Percentiles rank a stretch among this genome's conserved stretches.
These are phyloP conservation scores for Chaetoderma sp. DNA, from an alignment of 2,888 invertebrate species.

Conservation along the genomic window DNA sequence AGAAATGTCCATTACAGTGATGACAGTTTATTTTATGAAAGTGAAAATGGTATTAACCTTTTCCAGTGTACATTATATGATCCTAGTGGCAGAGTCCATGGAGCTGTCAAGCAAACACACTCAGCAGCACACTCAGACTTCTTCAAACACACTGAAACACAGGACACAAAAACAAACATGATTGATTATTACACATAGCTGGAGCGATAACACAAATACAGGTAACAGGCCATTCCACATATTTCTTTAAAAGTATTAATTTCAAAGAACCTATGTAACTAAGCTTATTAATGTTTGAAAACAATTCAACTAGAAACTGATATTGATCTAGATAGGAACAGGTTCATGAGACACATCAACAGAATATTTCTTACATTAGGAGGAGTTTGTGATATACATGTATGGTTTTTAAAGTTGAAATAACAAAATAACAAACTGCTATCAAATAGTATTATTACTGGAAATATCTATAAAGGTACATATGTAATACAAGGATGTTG, in stretches of 20 bases:
- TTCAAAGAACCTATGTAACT: neutral
- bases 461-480: no score
- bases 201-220: neutral
- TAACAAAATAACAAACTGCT: no score
- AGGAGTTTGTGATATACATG: no score
- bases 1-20: no score
- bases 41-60: no score
- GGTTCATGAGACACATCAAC: neutral
- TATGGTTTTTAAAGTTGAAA: no score
- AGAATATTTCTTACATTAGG: no score
- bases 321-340: neutral
- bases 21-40: no score
- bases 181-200: neutral
- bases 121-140: slow-evolving; percentile 66
- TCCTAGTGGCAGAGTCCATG: slow-evolving; percentile 58
- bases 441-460: no score
- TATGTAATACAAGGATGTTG: no score
- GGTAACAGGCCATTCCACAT: no score
- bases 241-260: no score
- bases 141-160: slow-evolving; percentile 59
- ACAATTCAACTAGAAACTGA: neutral
- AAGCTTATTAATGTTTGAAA: neutral
- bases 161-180: neutral
- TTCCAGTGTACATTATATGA: slow-evolving; percentile 66
- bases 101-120: slow-evolving; percentile 62